Evolutionary conservation across 2,113 vertebrate species (phyloP).

Genomic region (Elanoides forficatus): DNA sequence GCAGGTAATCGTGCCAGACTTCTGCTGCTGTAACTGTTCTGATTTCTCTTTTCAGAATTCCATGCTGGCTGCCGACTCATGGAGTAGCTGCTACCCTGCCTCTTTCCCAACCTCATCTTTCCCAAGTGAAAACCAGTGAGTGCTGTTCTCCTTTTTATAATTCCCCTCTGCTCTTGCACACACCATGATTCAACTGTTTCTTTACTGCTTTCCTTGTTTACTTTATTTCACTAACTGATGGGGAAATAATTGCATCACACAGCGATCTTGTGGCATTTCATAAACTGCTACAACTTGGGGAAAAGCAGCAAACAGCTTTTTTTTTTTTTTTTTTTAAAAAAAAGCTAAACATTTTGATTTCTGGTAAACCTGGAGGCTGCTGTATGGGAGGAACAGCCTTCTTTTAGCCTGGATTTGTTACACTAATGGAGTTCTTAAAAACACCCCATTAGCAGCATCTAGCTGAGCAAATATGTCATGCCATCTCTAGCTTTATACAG

Average conservation of each 20-base stretch:
- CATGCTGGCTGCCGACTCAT: constrained; percentile 50
- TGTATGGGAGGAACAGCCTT: background rate
- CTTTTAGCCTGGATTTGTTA: background rate
- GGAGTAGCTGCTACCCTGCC: constrained; percentile 54
- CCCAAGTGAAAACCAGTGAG: constrained; percentile 76
- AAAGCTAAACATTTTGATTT: background rate
- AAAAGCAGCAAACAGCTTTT: background rate
- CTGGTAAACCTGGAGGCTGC: background rate
- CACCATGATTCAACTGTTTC: background rate
- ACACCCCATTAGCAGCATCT: background rate
- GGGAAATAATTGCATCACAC: constrained; percentile 52
- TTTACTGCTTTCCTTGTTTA: constrained; percentile 34
- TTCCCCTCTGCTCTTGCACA: background rate
- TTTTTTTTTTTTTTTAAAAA: no score
- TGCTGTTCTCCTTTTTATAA: background rate
- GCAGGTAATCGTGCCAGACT: background rate
- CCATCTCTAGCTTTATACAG: background rate
- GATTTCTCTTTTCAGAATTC: constrained; percentile 67
- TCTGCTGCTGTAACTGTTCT: background rate
- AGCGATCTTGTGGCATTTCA: constrained; percentile 8
- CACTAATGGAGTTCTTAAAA: background rate
- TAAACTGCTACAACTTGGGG: background rate
- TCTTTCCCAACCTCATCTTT: constrained; percentile 58
- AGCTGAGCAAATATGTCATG: background rate
- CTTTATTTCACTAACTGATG: constrained; percentile 24